A percentile compares a stretch with the other conserved stretches of the same genome.
phyloP scores from a whole-genome alignment of 2,113 vertebrate genomes.

The Siphamia tubifer region DNA sequence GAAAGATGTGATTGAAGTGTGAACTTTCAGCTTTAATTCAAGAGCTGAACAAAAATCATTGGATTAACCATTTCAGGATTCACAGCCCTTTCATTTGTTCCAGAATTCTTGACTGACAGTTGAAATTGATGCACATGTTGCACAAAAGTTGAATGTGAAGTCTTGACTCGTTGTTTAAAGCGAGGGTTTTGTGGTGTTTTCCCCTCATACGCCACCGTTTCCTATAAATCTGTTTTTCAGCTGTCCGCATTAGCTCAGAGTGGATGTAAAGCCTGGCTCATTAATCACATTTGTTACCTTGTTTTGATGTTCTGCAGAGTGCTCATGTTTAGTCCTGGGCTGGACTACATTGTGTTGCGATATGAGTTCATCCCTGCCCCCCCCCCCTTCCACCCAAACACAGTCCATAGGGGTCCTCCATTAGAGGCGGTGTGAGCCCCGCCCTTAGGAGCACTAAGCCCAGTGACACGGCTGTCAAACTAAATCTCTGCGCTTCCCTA shows the following conservation, averaged over 20 bases:
- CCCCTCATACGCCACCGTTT: too few species aligned
- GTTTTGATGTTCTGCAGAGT: conserved; percentile 46
- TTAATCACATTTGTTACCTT: conserved; percentile 65
- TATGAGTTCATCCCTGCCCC: conserved; percentile 7
- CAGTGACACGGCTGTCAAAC: conserved; percentile 76
- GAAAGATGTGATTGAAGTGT: too few species aligned
- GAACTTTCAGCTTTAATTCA: not conserved
- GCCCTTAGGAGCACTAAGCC: conserved; percentile 64
- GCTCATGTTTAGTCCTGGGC: conserved; percentile 21
- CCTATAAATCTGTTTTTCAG: conserved; percentile 34
- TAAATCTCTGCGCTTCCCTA: conserved; percentile 77
- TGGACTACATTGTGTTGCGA: conserved; percentile 46
- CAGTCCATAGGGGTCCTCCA: conserved; percentile 48
- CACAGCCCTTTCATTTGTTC: not conserved
- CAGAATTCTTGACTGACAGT: not conserved
- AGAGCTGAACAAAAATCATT: not conserved
- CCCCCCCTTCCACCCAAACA: conserved; percentile 46
- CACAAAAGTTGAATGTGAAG: conserved; percentile 12
- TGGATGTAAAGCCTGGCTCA: conserved; percentile 33
- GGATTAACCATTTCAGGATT: too few species aligned
- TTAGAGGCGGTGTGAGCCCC: conserved; percentile 38
- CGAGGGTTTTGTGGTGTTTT: too few species aligned
- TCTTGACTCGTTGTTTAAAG: not conserved
- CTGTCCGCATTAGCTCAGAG: conserved; percentile 36
- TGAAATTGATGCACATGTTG: not conserved